A percentile compares a stretch with the other conserved stretches of the same genome.
These are phyloP conservation scores for Natator depressus DNA, from an alignment of 2,113 vertebrate genomes.

Conservation along the genomic window DNA sequence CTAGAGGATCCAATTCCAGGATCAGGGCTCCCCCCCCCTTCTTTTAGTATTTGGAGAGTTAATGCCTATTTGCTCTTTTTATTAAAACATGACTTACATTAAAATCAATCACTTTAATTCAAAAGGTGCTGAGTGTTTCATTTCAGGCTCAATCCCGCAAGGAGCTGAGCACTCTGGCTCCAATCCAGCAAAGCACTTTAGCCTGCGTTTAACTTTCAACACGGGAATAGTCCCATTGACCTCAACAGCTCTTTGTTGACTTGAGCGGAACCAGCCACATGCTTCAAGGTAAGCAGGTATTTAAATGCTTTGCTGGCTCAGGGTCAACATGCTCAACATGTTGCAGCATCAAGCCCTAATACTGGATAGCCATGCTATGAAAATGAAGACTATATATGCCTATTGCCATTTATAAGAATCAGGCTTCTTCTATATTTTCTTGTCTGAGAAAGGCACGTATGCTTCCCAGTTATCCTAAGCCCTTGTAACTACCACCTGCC, in stretches of 20 bases:
- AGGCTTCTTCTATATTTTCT: neutral
- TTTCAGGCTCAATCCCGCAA: neutral
- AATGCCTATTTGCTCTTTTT: neutral
- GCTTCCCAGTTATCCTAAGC: neutral
- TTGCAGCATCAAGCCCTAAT: neutral
- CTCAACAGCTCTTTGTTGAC: neutral
- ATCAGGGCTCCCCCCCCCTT: neutral
- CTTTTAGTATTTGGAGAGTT: neutral
- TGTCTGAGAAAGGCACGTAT: neutral
- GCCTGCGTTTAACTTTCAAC: neutral
- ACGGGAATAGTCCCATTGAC: neutral
- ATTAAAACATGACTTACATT: neutral
- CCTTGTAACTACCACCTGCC: neutral
- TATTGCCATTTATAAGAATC: neutral
- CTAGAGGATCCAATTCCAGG: neutral
- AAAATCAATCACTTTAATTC: neutral
- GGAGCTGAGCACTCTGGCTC: neutral
- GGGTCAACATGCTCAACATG: neutral
- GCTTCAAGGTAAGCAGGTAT: neutral
- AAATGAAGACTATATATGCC: neutral
- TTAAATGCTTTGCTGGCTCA: neutral
- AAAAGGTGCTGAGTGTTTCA: neutral
- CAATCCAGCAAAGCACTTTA: neutral
- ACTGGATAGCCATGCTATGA: neutral
- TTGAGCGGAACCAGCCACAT: neutral